Base-by-base conservation (phyloP, 2,888 invertebrate genomes). In the Melanophora roralis region DNA sequence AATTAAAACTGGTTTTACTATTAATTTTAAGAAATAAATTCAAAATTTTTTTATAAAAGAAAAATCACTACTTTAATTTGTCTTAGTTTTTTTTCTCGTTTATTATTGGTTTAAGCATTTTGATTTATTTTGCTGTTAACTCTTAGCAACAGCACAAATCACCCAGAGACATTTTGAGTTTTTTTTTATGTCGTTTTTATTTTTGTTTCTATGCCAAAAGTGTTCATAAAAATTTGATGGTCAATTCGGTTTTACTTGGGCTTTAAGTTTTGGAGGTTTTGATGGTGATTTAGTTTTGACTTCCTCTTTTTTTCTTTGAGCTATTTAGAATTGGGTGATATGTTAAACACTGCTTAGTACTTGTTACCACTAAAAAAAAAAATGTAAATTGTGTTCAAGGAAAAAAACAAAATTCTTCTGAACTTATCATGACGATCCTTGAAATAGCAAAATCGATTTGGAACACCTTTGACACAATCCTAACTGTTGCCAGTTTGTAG, bases 51-150 rank as follows among this genome's bases (percentile, higher is more conserved):
- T 51, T 51, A 9, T n/a, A 36, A 34, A 53, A 34, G 0, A 16
- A 53, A 53, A 21, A 47, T 5, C 19, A 49, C 8, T 38, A 14
- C 16, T 51, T 38, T 38, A 23, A 43, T 14, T 55, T 67, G 12
- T 60, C 11, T 43, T 27, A 6, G 27, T 19, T n/a, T 6, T 16
- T 45, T 34, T 32, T n/a, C 9, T 23, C 8, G 38, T 27, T 12
- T 11, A 21, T 1, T 43, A 57, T 12, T 19, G 32, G 19, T 38
- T 2, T 21, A 19, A 21, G 36, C 19, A 47, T 69, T 34, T 57
- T 69, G 57, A 69, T 69, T 69, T 69, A 69, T 57, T 23, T 57
- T 69, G 47, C 57, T 69, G 68, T 69, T 57, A 69, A 57, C 57
- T 47, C 47, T 57, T 59, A 36, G 43, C 68, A 36, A 36, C 57